These are phyloP conservation scores for Minunthozetes semirufus DNA, from an alignment of 2,888 invertebrate species.

Conservation along the genomic window DNA sequence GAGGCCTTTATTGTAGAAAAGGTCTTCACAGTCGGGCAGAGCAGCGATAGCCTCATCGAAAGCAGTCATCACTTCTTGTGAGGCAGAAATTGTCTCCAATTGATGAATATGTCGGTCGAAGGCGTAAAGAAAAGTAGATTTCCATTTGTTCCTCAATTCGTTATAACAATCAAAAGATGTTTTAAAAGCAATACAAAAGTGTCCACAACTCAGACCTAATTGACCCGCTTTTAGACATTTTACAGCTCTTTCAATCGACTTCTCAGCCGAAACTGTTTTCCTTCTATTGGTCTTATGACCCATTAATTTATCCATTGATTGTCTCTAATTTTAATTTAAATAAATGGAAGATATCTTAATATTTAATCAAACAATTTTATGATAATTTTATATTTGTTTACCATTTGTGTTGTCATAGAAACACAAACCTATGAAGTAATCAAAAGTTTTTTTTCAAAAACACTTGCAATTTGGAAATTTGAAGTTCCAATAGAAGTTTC, in stretches of 20 bases:
- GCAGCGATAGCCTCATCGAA: constrained; percentile 49
- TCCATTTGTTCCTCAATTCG: constrained; percentile 33
- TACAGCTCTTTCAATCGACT: background rate
- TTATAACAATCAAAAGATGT: constrained; percentile 12
- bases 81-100: constrained; percentile 37
- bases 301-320: background rate
- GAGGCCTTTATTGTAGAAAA: constrained; percentile 53
- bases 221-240: constrained; percentile 36
- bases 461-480: too few species aligned
- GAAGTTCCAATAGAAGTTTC: too few species aligned
- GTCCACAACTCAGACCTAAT: constrained; percentile 39
- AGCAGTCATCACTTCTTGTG: constrained; percentile 38
- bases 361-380: too few species aligned
- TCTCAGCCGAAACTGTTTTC: background rate
- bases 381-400: too few species aligned
- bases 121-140: constrained; percentile 38
- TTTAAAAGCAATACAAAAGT: constrained; percentile 38
- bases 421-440: too few species aligned
- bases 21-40: constrained; percentile 52
- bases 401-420: too few species aligned
- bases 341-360: too few species aligned
- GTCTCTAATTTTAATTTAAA: too few species aligned
- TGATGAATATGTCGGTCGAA: constrained; percentile 37
- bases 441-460: too few species aligned
- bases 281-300: too few species aligned